Evolutionary conservation across 1,140 invertebrate genomes (phyloP).

Genomic region (Campodea augens): DNA sequence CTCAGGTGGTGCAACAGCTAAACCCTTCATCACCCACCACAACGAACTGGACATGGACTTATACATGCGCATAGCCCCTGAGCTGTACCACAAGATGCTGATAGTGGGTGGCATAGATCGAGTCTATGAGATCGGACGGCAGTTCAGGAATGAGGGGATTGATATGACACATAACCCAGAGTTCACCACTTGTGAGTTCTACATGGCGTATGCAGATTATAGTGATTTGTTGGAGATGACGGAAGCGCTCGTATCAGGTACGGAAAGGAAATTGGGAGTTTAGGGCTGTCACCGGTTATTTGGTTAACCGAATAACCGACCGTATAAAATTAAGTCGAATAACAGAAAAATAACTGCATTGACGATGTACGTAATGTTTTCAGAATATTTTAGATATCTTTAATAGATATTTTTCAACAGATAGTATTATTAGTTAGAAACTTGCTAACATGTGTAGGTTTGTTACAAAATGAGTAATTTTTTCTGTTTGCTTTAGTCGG

Average conservation of each 20-base stretch:
- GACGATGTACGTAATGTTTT: too few relatives aligned
- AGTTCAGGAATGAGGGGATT: constrained; percentile 97
- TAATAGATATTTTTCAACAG: too few relatives aligned
- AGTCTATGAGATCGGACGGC: constrained; percentile 94
- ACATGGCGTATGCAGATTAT: constrained; percentile 99
- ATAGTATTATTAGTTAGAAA: too few relatives aligned
- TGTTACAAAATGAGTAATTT: too few relatives aligned
- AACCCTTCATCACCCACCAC: constrained; percentile 97
- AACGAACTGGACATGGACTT: constrained; percentile 96
- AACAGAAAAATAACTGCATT: too few relatives aligned
- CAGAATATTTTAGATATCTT: too few relatives aligned
- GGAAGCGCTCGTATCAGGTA: constrained; percentile 72
- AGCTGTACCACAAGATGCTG: constrained; percentile 94
- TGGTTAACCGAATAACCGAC: too few relatives aligned
- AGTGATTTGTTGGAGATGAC: constrained; percentile 87
- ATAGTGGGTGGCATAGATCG: constrained; percentile 92
- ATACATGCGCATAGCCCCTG: constrained; percentile 93
- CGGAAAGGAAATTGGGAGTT: constrained; percentile 4
- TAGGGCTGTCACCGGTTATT: too few relatives aligned
- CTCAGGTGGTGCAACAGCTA: constrained; percentile 96
- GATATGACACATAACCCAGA: constrained; percentile 98
- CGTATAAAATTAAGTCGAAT: too few relatives aligned
- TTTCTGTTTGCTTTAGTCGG: too few relatives aligned
- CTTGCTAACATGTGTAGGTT: too few relatives aligned
- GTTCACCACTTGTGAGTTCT: constrained; percentile 98